phyloP scores from a whole-genome alignment of 2,888 invertebrate species.

The Macrosiphum euphorbiae region DNA sequence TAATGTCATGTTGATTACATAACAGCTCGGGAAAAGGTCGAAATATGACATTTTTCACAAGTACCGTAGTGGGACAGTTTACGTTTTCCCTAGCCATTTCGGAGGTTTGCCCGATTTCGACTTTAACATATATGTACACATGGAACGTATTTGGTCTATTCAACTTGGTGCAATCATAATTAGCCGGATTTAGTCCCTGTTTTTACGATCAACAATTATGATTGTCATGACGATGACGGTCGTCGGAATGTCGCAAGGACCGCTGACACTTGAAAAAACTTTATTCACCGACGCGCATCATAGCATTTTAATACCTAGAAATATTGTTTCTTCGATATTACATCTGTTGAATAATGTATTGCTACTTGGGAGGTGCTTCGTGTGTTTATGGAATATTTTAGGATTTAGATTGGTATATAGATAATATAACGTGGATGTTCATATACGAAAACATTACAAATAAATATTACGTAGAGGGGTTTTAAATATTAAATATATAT shows the following conservation, averaged over 20 bases:
- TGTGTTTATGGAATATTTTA: constrained; percentile 55
- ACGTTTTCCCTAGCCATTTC: neutral
- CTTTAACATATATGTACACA: neutral
- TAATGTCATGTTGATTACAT: too few species aligned
- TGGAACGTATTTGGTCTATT: neutral
- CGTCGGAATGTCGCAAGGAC: neutral
- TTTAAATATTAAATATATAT: neutral
- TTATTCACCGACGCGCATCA: neutral
- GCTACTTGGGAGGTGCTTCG: constrained; percentile 56
- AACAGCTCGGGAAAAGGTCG: too few species aligned
- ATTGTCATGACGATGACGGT: neutral
- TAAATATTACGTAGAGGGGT: neutral
- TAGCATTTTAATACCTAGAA: constrained; percentile 9
- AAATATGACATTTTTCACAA: too few species aligned
- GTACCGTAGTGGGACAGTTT: neutral
- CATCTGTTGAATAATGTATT: constrained; percentile 59
- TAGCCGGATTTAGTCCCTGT: too few species aligned
- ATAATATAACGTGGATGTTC: neutral
- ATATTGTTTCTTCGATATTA: constrained; percentile 4
- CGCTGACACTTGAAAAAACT: constrained; percentile 11
- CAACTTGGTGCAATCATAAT: neutral
- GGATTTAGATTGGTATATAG: constrained; percentile 31
- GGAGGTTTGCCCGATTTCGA: neutral
- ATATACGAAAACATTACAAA: neutral
- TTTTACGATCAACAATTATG: neutral